A percentile compares a stretch with the other conserved stretches of the same genome.
phyloP scores from a whole-genome alignment of 2,888 invertebrate species.

The Himalopsyche anomala region DNA sequence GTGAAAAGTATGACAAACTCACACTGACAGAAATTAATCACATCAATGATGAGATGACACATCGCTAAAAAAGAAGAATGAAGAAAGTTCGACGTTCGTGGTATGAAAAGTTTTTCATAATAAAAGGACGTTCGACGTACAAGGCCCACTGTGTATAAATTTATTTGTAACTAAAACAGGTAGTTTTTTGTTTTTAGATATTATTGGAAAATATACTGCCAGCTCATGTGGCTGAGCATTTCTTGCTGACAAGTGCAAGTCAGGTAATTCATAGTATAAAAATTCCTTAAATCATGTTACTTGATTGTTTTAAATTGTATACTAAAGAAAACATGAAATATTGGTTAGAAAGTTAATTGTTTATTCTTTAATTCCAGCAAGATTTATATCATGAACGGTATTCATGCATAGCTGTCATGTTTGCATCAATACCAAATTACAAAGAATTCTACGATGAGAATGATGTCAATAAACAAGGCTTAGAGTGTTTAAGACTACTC shows the following conservation, averaged over 20 bases:
- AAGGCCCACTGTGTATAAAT: too few species aligned
- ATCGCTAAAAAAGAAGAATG: too few species aligned
- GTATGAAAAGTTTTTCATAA: too few species aligned
- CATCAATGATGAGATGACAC: too few species aligned
- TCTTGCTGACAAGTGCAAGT: constrained; percentile 84
- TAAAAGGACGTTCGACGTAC: too few species aligned
- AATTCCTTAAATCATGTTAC: neutral
- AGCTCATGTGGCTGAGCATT: constrained; percentile 96
- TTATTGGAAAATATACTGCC: constrained; percentile 97
- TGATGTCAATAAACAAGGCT: constrained; percentile 96
- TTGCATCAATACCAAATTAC: constrained; percentile 98
- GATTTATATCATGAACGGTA: constrained; percentile 97
- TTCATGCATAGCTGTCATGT: constrained; percentile 96
- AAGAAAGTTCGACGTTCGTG: too few species aligned
- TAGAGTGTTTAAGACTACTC: constrained; percentile 93
- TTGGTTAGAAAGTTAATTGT: neutral
- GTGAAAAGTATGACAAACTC: too few species aligned
- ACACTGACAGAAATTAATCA: too few species aligned
- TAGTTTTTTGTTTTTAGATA: constrained; percentile 77
- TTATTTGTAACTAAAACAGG: too few species aligned
- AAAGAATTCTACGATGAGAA: constrained; percentile 98
- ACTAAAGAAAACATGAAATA: neutral
- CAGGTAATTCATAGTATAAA: constrained; percentile 73
- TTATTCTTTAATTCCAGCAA: constrained; percentile 73
- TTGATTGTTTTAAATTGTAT: too few species aligned